Evolutionary conservation across 2,888 invertebrate species (phyloP).

Genomic region (Odontothrips loti): DNA sequence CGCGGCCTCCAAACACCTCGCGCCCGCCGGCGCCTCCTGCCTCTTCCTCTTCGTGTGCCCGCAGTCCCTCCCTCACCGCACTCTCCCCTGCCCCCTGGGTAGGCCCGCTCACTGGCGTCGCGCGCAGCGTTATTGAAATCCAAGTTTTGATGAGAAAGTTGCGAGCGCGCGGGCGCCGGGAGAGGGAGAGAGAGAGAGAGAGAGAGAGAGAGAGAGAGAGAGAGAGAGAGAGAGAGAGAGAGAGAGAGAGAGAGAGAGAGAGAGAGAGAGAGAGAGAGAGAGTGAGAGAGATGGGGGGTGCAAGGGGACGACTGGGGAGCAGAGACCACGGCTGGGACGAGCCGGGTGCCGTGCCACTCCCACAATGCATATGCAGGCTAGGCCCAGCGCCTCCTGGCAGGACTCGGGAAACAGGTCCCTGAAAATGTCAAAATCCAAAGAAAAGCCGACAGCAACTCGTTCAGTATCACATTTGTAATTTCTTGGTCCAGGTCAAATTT

Average conservation of each 20-base stretch:
- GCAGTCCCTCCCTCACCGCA: not conserved
- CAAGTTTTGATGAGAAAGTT: constrained; percentile 25
- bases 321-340: not conserved
- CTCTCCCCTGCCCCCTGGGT: not conserved
- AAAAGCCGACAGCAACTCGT: too few relatives aligned
- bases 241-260: not conserved
- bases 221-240: not conserved
- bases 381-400: too few relatives aligned
- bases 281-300: not conserved
- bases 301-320: not conserved
- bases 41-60: not conserved
- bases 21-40: not conserved
- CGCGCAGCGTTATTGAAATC: constrained; percentile 21
- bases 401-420: too few relatives aligned
- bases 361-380: too few relatives aligned
- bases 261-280: not conserved
- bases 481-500: too few relatives aligned
- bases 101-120: not conserved
- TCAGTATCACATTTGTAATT: too few relatives aligned
- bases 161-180: not conserved
- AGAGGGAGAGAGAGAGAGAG: not conserved
- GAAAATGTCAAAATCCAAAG: too few relatives aligned
- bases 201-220: not conserved
- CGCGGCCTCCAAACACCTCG: too few relatives aligned
- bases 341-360: too few relatives aligned